phyloP scores from a whole-genome alignment of 2,888 invertebrate genomes.

The Eupeodes luniger region DNA sequence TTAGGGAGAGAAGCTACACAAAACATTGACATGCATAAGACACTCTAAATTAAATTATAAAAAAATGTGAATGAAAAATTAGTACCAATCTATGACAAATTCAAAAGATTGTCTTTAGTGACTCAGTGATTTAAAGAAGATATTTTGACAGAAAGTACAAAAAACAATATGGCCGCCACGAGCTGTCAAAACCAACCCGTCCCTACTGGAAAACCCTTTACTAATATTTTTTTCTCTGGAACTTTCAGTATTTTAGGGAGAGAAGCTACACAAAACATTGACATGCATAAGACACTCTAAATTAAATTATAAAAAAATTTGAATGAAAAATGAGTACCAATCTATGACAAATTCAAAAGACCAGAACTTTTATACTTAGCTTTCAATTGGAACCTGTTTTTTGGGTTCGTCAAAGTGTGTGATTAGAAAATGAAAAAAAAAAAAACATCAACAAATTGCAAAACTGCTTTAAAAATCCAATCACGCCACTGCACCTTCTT shows the following conservation, averaged over 20 bases:
- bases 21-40: background rate
- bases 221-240: too few relatives aligned
- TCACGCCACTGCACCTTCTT: slow-evolving; percentile 67
- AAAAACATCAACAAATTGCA: slow-evolving; percentile 13
- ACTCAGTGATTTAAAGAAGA: too few relatives aligned
- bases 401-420: slow-evolving; percentile 12
- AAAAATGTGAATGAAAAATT: background rate
- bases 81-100: background rate
- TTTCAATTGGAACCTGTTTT: slow-evolving; percentile 24
- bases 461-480: slow-evolving; percentile 58
- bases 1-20: too few relatives aligned
- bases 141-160: too few relatives aligned
- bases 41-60: background rate
- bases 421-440: background rate
- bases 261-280: too few relatives aligned
- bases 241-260: too few relatives aligned
- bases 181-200: too few relatives aligned
- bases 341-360: background rate
- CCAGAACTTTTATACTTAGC: slow-evolving; percentile 12
- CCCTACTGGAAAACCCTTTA: too few relatives aligned
- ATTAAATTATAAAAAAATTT: background rate
- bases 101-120: background rate
- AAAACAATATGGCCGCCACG: too few relatives aligned
- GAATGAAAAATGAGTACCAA: background rate
- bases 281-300: background rate